Base-by-base conservation (phyloP, 2,888 invertebrate genomes). In the Apodemia zela region DNA sequence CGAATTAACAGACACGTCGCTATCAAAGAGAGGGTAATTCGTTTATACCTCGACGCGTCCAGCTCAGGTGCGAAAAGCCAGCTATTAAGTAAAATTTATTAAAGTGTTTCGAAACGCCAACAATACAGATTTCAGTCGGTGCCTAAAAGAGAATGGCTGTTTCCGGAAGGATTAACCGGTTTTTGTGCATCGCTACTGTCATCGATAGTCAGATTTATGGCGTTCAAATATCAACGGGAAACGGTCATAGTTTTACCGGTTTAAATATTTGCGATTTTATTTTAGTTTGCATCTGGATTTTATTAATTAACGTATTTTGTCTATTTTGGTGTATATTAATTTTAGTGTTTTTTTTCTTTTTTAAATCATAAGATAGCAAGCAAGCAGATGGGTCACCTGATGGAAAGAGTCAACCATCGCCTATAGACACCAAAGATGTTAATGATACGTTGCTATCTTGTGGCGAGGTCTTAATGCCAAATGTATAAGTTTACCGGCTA, bases 1-100 rank as follows among this genome's bases (percentile, higher is more conserved):
- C 86, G 87, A 87, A 89, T 89, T 88, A 89, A 85, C 85, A 83
- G 86, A 83, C 82, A 81, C 84, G 85, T 77, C 75, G 73, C 75
- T 77, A 79, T 79, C 80, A 77, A 77, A 80, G 82, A 80, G 78
- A 80, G 77, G 84, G 82, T 82, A 85, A 88, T 87, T 87, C 81
- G 76, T 83, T 88, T 84, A 80, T 85, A 87, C 87, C 54, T 54
- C 15, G 85, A 79, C 81, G 75, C 80, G 66, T 74, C 74, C 72
- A 77, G 82, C 80, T 80, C 87, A 87, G 87, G 88, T 89, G 89
- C 80, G 81, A 85, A 84, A 83, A 82, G 80, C 78, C 77, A 79
- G 80, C 80, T 79, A 78, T 82, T 84, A 85, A 85, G 81, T 78
- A 78, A 78, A 87, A 88, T 84, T 86, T 84, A 87, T 87, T 86